Conservation (phyloP, 1,140 invertebrate genomes). For the Cyrtorhinus lividipennis region DNA sequence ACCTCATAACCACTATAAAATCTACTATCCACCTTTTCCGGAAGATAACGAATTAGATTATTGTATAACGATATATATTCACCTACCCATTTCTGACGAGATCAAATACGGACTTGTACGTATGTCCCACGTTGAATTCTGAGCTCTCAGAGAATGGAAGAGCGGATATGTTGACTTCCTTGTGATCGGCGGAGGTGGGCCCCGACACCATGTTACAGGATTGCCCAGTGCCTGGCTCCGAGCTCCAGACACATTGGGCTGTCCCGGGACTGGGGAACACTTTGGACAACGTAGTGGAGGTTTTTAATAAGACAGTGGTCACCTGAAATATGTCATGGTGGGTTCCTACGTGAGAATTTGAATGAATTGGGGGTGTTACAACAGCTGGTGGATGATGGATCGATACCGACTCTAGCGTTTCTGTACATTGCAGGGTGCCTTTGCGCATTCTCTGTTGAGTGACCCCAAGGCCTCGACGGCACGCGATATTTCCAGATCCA, state of each 20-base stretch:
- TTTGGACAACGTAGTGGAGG: constrained; percentile 27
- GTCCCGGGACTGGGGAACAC: constrained; percentile 55
- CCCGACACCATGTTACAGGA: constrained; percentile 56
- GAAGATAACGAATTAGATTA: background rate
- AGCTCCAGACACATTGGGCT: constrained; percentile 68
- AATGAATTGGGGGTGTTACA: no score
- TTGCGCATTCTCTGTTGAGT: no score
- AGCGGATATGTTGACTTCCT: constrained; percentile 29
- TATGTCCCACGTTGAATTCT: constrained; percentile 30
- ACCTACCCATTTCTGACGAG: constrained; percentile 45
- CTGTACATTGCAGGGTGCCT: no score
- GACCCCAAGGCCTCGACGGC: no score
- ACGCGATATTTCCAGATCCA: no score
- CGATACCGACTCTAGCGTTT: no score
- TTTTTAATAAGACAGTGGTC: background rate
- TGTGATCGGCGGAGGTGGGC: constrained; percentile 36
- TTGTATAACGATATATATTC: no score
- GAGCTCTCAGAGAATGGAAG: constrained; percentile 32
- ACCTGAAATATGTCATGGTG: background rate
- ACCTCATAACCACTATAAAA: no score
- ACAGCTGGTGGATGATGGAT: no score
- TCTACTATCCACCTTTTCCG: background rate
- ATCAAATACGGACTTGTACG: constrained; percentile 44
- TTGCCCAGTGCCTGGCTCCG: constrained; percentile 39
- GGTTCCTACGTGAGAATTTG: no score